Base-by-base conservation (phyloP, 2,797 vertebrate genomes). In the Argya squamiceps region DNA sequence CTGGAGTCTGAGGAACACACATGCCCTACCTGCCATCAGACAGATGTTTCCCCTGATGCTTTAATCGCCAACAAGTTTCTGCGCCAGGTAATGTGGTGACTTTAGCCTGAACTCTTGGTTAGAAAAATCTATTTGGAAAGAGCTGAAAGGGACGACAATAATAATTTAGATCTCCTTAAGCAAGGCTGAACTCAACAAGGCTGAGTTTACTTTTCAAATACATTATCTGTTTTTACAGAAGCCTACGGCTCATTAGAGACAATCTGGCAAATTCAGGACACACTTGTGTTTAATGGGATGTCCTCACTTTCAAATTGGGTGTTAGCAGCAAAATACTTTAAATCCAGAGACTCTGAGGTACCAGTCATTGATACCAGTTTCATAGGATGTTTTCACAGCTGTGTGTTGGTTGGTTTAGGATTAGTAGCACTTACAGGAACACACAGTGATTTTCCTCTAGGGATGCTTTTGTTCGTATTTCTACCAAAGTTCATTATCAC, bases 31-130 rank as follows among this genome's bases (percentile, higher is more conserved):
- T 99, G 99, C 93, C 97, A 98, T 97, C 98, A 99, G 36, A 98
- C 98, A 6, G 98, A 99, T 20, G 99, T 99, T 85, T 99, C 99
- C 52, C 99, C 99, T 17, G 99, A 99, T 91, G 98, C 98, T 83
- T 97, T 99, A 96, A 99, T 99, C 58, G 99, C 99, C 92, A 99
- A 99, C 96, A 99, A 99, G 96, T 99, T 99, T 94, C 98, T 99
- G 64, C 98, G 99, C 92, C 99, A 99, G 98, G 99, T 99, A 98
- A 97, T 3, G 15, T 18, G 7, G 17, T 59, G 12, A 24, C 29
- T 84, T 62, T 58, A 69, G 26, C 3, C 0, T 53, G 52, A 67
- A 10, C 32, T 67, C 52, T 24, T 46, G 10, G 27, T 53, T 47
- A 46, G 36, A 67, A 60, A 78, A 47, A 26, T 43, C 11, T 53